phyloP scores from a whole-genome alignment of 2,113 vertebrate genomes.

The Spermophilus dauricus region DNA sequence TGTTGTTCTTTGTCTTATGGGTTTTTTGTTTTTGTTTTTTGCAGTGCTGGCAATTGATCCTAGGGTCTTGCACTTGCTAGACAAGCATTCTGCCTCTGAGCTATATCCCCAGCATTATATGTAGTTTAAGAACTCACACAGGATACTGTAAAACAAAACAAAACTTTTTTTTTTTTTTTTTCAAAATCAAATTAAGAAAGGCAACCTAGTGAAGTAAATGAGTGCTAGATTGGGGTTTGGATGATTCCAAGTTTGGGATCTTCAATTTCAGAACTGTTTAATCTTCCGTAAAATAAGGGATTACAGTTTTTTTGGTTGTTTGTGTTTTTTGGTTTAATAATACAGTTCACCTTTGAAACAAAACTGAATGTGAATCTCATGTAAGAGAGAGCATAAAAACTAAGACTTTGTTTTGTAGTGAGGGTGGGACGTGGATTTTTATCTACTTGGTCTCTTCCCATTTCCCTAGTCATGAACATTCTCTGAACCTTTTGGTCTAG shows the following conservation, averaged over 20 bases:
- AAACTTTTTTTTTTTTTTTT: neutral
- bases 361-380: neutral
- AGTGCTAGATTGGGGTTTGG: neutral
- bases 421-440: neutral
- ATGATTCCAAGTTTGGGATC: neutral
- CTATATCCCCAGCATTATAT: neutral
- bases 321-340: neutral
- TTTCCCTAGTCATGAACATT: neutral
- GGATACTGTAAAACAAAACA: neutral
- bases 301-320: neutral
- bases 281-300: neutral
- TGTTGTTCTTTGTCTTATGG: no score
- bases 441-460: neutral
- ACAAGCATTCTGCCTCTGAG: no score
- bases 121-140: slow-evolving; percentile 25
- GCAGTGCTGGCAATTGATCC: no score
- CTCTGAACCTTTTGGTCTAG: neutral
- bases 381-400: neutral
- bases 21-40: no score
- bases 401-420: neutral
- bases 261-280: neutral
- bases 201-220: neutral
- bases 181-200: slow-evolving; percentile 31
- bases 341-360: neutral
- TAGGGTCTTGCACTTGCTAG: no score